phyloP scores from a whole-genome alignment of 2,113 vertebrate species.

The Actenoides hombroni region DNA sequence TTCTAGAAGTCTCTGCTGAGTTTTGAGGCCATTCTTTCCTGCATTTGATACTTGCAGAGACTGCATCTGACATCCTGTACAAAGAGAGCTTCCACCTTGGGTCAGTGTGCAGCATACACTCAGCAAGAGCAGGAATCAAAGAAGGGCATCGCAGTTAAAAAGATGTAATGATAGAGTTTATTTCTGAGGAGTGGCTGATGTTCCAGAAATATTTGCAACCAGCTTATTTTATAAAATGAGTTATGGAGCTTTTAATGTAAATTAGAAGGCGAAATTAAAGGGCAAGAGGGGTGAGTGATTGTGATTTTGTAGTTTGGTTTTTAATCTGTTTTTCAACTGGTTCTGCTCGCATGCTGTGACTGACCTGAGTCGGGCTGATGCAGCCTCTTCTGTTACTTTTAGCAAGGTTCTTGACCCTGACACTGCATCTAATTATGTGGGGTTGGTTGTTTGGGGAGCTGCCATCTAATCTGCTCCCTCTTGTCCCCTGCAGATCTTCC shows the following conservation, averaged over 20 bases:
- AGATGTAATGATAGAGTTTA: background rate
- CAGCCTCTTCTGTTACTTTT: background rate
- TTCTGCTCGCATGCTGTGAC: background rate
- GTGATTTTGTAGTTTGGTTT: background rate
- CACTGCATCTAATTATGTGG: background rate
- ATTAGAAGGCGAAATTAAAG: background rate
- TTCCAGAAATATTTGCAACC: background rate
- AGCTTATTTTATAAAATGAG: background rate
- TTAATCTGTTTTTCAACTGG: background rate
- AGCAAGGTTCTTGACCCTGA: background rate
- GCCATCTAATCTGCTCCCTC: background rate
- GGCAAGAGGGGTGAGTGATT: background rate
- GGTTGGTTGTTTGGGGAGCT: background rate
- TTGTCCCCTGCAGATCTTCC: constrained; percentile 88
- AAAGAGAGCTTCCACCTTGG: background rate
- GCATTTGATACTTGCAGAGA: background rate
- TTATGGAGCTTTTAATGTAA: background rate
- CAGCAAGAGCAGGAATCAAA: background rate
- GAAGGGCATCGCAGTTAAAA: constrained; percentile 4
- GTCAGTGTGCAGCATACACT: background rate
- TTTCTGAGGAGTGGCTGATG: background rate
- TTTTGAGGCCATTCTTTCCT: background rate
- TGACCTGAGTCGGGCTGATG: background rate
- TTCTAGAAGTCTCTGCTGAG: background rate
- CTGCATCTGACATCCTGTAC: background rate